phyloP scores from a whole-genome alignment of 2,888 invertebrate genomes.

The Mythimna vitellina region DNA sequence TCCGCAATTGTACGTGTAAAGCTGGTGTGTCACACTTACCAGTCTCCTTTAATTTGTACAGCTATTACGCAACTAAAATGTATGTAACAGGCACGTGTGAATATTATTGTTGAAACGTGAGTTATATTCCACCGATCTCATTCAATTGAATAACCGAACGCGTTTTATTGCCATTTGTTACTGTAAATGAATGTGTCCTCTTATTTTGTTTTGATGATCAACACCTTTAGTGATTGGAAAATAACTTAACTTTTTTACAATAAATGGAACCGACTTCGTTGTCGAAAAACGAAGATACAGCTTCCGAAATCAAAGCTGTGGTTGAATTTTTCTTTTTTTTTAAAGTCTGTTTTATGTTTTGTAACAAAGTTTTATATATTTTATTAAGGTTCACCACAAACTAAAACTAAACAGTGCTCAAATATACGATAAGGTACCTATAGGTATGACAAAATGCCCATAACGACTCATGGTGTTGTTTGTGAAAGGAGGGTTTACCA shows the following conservation, averaged over 20 bases:
- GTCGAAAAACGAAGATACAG: no score
- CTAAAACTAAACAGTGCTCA: no score
- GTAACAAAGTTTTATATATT: no score
- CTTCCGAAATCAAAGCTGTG: no score
- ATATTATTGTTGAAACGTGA: slow-evolving; percentile 55
- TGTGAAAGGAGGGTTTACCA: no score
- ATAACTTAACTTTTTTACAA: not conserved
- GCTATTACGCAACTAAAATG: slow-evolving; percentile 43
- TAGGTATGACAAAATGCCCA: no score
- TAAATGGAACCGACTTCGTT: no score
- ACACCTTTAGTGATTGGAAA: slow-evolving; percentile 11
- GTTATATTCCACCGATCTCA: slow-evolving; percentile 33
- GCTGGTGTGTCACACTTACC: slow-evolving; percentile 21
- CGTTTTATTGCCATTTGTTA: slow-evolving; percentile 30
- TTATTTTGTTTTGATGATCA: slow-evolving; percentile 23
- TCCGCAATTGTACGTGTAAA: slow-evolving; percentile 27
- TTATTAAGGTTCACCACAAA: no score
- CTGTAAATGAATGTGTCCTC: slow-evolving; percentile 5
- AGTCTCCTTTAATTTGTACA: slow-evolving; percentile 26
- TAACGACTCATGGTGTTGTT: no score
- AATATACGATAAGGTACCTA: no score
- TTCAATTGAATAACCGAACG: slow-evolving; percentile 46
- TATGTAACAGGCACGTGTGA: slow-evolving; percentile 48
- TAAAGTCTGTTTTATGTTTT: no score
- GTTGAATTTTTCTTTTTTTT: no score